phyloP scores from a whole-genome alignment of 2,113 vertebrate genomes.

The Cyprinus carpio region DNA sequence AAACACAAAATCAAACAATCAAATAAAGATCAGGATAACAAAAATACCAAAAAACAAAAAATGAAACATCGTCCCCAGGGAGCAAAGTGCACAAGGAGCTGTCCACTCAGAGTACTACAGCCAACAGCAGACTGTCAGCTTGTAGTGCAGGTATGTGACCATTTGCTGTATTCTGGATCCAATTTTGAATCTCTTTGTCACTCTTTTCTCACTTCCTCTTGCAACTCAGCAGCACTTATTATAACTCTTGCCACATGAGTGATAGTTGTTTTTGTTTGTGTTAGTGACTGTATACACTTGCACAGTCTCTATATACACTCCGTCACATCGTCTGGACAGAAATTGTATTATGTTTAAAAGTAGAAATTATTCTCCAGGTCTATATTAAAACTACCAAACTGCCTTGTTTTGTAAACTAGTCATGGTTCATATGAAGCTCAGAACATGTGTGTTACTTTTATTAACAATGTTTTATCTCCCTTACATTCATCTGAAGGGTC shows the following conservation, averaged over 20 bases:
- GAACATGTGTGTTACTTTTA: neutral
- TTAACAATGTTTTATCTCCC: neutral
- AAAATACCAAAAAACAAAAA: conserved; percentile 65
- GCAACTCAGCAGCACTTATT: neutral
- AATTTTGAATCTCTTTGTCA: neutral
- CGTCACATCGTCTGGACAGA: neutral
- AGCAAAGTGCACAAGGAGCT: neutral
- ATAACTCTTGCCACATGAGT: neutral
- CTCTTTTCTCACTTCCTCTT: neutral
- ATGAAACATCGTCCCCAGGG: conserved; percentile 61
- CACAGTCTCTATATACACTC: too few relatives aligned
- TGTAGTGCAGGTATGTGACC: conserved; percentile 46
- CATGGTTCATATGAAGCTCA: neutral
- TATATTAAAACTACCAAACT: neutral
- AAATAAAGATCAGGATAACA: conserved; percentile 63
- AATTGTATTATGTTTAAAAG: conserved; percentile 24
- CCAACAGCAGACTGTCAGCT: conserved; percentile 3
- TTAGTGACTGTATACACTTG: neutral
- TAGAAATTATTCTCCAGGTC: neutral
- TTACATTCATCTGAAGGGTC: conserved; percentile 13
- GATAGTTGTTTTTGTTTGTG: neutral
- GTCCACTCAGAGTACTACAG: neutral
- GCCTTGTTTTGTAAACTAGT: neutral
- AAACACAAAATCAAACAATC: too few relatives aligned
- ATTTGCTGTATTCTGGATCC: neutral